Base-by-base conservation (phyloP, 2,888 invertebrate genomes). In the Opisthograptis luteolata region DNA sequence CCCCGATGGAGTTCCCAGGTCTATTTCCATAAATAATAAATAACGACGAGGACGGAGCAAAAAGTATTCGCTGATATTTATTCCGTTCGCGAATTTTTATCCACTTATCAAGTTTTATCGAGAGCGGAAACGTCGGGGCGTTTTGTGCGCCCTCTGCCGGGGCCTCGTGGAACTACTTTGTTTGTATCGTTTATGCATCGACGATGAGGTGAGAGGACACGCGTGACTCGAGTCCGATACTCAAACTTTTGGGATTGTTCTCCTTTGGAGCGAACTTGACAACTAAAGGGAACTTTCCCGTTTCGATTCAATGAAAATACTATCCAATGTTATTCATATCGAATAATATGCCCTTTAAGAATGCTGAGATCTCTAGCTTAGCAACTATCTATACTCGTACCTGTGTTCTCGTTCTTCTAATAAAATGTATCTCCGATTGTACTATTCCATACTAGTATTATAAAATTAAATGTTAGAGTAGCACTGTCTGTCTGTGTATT, bases 11-110 rank as follows among this genome's bases (percentile, higher is more conserved):
- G 84, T 81, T 81, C 74, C 76, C 84, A 83, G 81, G 80, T 85
- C 83, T 84, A 88, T 88, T 87, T 88, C 87, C 87, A 88, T 88
- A 87, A 88, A 88, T 88, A 88, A 87, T 87, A 87, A 87, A 87
- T 87, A 87, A 86, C 84, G 86, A 84, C 81, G 87, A 72, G 81
- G 79, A 78, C 81, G 73, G 71, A 75, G 80, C 81, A 81, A 77
- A 84, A 82, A 84, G 84, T 85, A 83, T 79, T 83, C 78, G 73
- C 60, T 66, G 78, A 83, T 85, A 83, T 85, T 85, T 87, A 86
- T 87, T 86, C 81, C 76, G 82, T 79, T 76, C 79, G 80, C 79
- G 79, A 83, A 82, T 83, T 84, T 79, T 79, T 75, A 83, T 85
- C 85, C 83, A 85, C 83, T 86, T 85, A 84, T 81, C 81, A 73